Conservation (phyloP, 2,888 invertebrate genomes). For the Ornithoptera priamus region DNA sequence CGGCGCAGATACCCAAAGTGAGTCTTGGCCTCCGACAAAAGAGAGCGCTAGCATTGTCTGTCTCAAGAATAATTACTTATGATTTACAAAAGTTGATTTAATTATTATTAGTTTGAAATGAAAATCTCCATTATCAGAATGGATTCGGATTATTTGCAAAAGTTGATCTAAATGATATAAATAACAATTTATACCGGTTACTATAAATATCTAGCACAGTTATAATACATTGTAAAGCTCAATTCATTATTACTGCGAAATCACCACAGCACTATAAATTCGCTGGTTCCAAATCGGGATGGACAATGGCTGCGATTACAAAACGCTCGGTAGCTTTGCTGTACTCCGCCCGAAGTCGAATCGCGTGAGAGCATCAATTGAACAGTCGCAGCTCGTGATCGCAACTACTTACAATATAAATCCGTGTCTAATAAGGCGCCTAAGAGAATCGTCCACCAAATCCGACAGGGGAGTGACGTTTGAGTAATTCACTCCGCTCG, state of each 20-base stretch:
- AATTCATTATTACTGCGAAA: not conserved
- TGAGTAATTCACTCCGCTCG: conserved; percentile 39
- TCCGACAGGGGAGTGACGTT: conserved; percentile 39
- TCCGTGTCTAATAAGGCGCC: conserved; percentile 33
- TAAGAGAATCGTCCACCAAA: conserved; percentile 32
- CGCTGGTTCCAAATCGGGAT: not conserved
- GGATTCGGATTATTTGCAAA: too few relatives aligned
- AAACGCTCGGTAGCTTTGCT: not conserved
- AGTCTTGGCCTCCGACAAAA: too few relatives aligned
- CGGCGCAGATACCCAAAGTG: too few relatives aligned
- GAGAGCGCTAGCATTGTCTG: too few relatives aligned
- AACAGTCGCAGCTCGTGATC: conserved; percentile 26
- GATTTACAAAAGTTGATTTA: too few relatives aligned
- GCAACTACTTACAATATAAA: conserved; percentile 32
- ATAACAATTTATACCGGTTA: too few relatives aligned
- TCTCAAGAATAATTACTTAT: too few relatives aligned
- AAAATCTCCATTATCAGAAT: too few relatives aligned
- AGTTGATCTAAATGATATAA: too few relatives aligned
- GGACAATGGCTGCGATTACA: not conserved
- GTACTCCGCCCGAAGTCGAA: conserved; percentile 10
- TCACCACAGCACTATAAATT: not conserved
- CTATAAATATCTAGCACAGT: too few relatives aligned
- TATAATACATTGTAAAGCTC: not conserved
- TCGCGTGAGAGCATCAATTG: conserved; percentile 3
- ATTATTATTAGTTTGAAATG: too few relatives aligned